Percentiles rank a stretch among this genome's conserved stretches.
Conservation (phyloP, 2,113 vertebrate genomes). For the Rhipidura dahli region DNA sequence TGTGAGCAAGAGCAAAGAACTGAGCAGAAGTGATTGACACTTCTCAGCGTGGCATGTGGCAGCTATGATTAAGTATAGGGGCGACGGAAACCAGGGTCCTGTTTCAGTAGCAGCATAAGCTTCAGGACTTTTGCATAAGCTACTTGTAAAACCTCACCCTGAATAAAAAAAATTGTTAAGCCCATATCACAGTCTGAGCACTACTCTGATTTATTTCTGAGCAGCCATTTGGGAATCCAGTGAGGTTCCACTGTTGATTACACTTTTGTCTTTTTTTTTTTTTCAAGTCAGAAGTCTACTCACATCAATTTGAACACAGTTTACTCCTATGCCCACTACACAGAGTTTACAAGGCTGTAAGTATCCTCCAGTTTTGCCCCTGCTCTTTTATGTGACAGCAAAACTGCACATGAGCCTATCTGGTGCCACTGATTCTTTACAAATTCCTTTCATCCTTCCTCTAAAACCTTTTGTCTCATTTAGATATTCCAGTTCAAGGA, state of each 20-base stretch:
- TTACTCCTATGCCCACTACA: neutral
- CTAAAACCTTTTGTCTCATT: constrained; percentile 24
- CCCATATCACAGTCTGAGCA: neutral
- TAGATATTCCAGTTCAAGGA: constrained; percentile 52
- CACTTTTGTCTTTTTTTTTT: neutral
- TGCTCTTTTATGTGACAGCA: neutral
- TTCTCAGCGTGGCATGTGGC: neutral
- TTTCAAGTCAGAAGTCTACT: neutral
- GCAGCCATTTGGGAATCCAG: neutral
- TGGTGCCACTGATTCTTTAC: neutral
- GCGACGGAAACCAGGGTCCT: neutral
- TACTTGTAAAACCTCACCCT: neutral
- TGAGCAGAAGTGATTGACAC: neutral
- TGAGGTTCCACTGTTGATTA: neutral
- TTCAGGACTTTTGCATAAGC: neutral
- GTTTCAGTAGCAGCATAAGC: neutral
- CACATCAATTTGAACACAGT: neutral
- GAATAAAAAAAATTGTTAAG: neutral
- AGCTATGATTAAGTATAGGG: neutral
- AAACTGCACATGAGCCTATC: neutral
- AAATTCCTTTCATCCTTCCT: neutral
- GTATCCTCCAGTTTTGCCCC: neutral
- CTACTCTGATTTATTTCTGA: neutral
- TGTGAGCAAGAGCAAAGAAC: neutral
- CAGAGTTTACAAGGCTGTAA: neutral